Percentiles rank a stretch among this genome's conserved stretches.
phyloP scores from a whole-genome alignment of 2,888 invertebrate species.

The Lydus trimaculatus region DNA sequence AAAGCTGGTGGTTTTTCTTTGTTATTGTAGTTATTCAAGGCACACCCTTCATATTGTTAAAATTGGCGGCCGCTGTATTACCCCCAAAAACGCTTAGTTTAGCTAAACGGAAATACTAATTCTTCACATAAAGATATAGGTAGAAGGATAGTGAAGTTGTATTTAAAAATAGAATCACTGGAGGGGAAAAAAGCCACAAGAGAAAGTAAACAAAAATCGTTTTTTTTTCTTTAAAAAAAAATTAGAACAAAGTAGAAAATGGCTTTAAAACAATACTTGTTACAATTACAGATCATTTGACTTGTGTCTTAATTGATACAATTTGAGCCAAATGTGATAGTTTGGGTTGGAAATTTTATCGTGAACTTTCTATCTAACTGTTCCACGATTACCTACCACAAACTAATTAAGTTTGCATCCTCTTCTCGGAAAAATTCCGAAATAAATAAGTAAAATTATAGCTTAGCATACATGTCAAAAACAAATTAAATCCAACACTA shows the following conservation, averaged over 20 bases:
- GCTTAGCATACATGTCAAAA: not conserved
- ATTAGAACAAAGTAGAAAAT: constrained; percentile 7
- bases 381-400: constrained; percentile 30
- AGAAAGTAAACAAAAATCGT: not conserved
- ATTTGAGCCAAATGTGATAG: constrained; percentile 21
- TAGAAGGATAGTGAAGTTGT: no score
- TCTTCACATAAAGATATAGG: no score
- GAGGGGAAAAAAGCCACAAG: not conserved
- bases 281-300: not conserved
- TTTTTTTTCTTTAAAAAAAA: not conserved
- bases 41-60: not conserved
- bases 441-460: not conserved
- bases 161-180: not conserved
- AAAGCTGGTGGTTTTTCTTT: not conserved
- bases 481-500: not conserved
- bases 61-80: not conserved
- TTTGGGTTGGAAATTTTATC: constrained; percentile 27
- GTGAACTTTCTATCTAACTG: constrained; percentile 32
- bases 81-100: no score
- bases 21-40: not conserved
- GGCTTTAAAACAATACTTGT: not conserved
- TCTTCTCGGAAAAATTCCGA: not conserved
- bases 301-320: not conserved
- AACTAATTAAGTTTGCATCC: constrained; percentile 27
- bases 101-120: no score